Evolutionary conservation across 2,113 vertebrate genomes (phyloP).

Genomic region (Rhabdomys dilectus): DNA sequence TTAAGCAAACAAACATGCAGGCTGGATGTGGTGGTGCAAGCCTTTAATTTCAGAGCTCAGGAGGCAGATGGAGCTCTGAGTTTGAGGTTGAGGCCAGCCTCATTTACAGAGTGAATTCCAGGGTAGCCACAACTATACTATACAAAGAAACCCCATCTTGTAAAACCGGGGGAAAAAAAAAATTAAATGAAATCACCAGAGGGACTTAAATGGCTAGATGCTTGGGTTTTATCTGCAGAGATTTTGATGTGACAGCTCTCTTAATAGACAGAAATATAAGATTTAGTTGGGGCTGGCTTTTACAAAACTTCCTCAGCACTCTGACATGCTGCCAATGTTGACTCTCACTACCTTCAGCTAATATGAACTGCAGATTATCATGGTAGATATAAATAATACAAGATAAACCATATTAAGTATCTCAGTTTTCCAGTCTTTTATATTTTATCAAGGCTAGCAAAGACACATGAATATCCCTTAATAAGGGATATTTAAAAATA

Average conservation of each 20-base stretch:
- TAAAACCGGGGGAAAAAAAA: too few species aligned
- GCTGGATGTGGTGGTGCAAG: too few species aligned
- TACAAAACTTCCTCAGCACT: not conserved
- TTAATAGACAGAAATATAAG: not conserved
- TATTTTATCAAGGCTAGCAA: not conserved
- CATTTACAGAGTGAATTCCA: too few species aligned
- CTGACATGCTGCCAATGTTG: too few species aligned
- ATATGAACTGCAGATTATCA: constrained; percentile 6
- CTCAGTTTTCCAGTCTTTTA: constrained; percentile 29
- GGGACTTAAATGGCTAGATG: not conserved
- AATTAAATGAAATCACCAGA: not conserved
- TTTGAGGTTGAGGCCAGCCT: too few species aligned
- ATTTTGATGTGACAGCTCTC: not conserved
- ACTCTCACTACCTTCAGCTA: not conserved
- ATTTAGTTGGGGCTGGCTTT: not conserved
- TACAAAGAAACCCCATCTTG: too few species aligned
- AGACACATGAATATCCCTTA: not conserved
- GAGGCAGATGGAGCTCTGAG: too few species aligned
- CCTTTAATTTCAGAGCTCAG: too few species aligned
- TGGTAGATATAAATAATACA: constrained; percentile 9
- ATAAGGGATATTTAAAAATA: constrained; percentile 36
- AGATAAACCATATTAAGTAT: not conserved
- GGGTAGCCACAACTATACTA: too few species aligned
- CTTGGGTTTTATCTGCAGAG: not conserved
- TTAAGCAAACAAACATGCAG: not conserved